Evolutionary conservation across 2,888 invertebrate genomes (phyloP).

Genomic region (Calameuta pallipes): DNA sequence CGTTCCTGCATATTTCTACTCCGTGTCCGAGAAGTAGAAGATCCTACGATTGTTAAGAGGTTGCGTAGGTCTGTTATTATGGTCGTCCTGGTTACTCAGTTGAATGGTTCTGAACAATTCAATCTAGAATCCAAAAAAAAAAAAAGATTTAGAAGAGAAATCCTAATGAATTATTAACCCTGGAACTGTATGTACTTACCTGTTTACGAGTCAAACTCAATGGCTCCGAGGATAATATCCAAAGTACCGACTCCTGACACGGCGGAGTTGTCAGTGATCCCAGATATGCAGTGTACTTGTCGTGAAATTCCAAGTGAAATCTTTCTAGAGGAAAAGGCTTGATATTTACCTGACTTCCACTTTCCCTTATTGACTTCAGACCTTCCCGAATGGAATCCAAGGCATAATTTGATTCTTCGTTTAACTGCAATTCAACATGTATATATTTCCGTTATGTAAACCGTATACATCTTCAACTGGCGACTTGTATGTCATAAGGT

Average conservation of each 20-base stretch:
- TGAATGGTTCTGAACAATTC: not conserved
- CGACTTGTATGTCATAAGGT: not conserved
- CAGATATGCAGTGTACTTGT: slow-evolving; percentile 61
- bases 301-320: not conserved
- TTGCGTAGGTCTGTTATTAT: slow-evolving; percentile 39
- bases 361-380: not conserved
- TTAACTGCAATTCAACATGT: slow-evolving; percentile 1
- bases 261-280: slow-evolving; percentile 85
- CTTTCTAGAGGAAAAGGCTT: not conserved
- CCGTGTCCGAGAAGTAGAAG: not conserved
- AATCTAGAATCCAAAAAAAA: not conserved
- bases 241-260: slow-evolving; percentile 82
- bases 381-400: slow-evolving; percentile 11
- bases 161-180: not conserved
- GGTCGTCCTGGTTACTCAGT: not conserved
- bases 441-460: too few relatives aligned
- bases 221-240: slow-evolving; percentile 81
- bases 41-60: slow-evolving; percentile 34
- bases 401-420: slow-evolving; percentile 8
- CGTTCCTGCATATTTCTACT: not conserved
- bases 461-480: not conserved
- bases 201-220: slow-evolving; percentile 79
- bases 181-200: slow-evolving; percentile 65
- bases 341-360: not conserved
- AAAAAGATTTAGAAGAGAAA: not conserved